Percentiles rank a stretch among this genome's conserved stretches.
phyloP scores from a whole-genome alignment of 2,888 invertebrate genomes.

The Oscheius sp. region DNA sequence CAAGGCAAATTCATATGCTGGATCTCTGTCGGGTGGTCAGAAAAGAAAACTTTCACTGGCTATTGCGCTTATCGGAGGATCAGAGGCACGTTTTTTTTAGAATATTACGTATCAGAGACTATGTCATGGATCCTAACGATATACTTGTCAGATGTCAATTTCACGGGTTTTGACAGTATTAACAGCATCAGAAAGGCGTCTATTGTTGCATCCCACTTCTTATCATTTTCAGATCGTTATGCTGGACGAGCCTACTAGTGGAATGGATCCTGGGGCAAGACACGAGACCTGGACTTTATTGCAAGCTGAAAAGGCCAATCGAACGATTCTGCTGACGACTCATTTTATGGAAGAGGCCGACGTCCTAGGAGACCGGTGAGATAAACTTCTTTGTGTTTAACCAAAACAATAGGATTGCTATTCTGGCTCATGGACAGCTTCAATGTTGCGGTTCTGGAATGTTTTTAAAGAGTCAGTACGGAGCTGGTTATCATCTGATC shows the following conservation, averaged over 20 bases:
- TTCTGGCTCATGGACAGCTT: constrained; percentile 85
- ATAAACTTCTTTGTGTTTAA: too few species aligned
- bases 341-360: constrained; percentile 94
- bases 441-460: constrained; percentile 85
- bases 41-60: constrained; percentile 84
- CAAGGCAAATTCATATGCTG: constrained; percentile 49
- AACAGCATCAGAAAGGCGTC: too few species aligned
- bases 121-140: too few species aligned
- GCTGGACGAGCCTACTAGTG: constrained; percentile 73
- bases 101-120: too few species aligned
- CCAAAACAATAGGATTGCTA: constrained; percentile 79
- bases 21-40: constrained; percentile 82
- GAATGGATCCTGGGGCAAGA: constrained; percentile 78
- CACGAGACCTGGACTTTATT: constrained; percentile 83
- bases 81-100: constrained; percentile 75
- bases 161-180: too few species aligned
- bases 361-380: constrained; percentile 81
- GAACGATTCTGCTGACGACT: constrained; percentile 84
- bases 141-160: too few species aligned
- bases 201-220: too few species aligned
- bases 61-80: constrained; percentile 83
- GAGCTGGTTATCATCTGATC: constrained; percentile 85
- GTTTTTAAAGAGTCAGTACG: constrained; percentile 84
- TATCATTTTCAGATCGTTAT: constrained; percentile 53
- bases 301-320: constrained; percentile 77